These are phyloP conservation scores for Herpetotheres cachinnans DNA, from an alignment of 2,113 vertebrate species.

Conservation along the genomic window DNA sequence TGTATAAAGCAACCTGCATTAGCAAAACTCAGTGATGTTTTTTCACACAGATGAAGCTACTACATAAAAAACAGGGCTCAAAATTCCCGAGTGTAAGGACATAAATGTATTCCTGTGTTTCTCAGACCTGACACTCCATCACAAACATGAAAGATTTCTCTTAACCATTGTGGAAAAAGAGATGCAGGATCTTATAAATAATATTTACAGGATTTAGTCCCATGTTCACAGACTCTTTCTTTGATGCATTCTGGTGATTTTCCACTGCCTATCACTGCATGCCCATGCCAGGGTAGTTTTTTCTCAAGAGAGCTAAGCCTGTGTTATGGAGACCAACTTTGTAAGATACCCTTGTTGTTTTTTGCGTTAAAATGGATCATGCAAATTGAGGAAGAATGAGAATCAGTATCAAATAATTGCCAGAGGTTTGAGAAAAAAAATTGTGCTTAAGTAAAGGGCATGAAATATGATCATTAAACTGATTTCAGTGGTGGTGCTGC, in stretches of 20 bases:
- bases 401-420: neutral
- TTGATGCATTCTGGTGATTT: neutral
- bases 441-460: neutral
- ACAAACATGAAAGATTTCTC: neutral
- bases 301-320: neutral
- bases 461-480: neutral
- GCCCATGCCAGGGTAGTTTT: neutral
- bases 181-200: neutral
- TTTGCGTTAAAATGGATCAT: neutral
- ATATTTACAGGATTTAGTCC: neutral
- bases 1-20: neutral
- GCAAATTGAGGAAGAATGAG: neutral
- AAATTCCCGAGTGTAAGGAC: neutral
- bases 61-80: neutral
- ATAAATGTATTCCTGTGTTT: neutral
- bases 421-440: neutral
- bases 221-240: neutral
- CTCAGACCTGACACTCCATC: neutral
- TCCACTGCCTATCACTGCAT: neutral
- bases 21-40: neutral
- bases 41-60: neutral
- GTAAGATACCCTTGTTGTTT: neutral
- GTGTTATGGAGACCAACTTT: neutral
- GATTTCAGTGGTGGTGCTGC: neutral
- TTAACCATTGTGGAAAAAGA: neutral